Conservation (phyloP, 2,113 vertebrate genomes). For the Channa maculata region DNA sequence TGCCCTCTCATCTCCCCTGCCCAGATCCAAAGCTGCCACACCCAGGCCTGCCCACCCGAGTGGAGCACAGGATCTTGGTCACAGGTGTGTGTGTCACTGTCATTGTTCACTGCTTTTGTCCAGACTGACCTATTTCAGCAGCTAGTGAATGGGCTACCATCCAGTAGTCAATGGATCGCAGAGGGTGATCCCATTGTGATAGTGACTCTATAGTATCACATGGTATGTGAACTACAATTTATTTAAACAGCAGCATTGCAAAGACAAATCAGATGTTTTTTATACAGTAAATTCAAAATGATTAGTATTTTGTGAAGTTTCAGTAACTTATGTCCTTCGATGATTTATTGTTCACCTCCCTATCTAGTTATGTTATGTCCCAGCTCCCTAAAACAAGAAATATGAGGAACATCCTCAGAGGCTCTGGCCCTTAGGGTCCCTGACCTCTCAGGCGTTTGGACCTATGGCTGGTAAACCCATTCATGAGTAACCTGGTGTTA, state of each 20-base stretch:
- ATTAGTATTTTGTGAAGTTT: background rate
- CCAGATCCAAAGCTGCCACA: constrained; percentile 88
- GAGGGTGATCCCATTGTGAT: background rate
- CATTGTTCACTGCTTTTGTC: background rate
- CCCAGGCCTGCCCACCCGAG: constrained; percentile 88
- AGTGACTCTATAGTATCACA: no score
- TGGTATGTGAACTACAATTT: no score
- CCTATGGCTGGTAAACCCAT: no score
- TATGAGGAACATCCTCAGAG: no score
- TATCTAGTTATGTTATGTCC: no score
- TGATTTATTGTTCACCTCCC: no score
- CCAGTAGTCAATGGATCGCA: background rate
- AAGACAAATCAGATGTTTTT: no score
- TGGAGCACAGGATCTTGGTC: constrained; percentile 93
- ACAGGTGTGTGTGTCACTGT: constrained; percentile 85
- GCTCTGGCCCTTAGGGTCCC: no score
- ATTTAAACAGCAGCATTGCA: no score
- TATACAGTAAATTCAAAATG: no score
- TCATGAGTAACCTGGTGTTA: background rate
- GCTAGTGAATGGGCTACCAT: background rate
- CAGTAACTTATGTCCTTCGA: background rate
- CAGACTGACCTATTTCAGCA: background rate
- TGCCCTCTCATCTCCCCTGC: constrained; percentile 90
- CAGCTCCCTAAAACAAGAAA: no score
- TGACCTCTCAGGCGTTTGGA: no score